These are phyloP conservation scores for Scomberomorus guttatus DNA, from an alignment of 2,797 vertebrate species.

Conservation along the genomic window DNA sequence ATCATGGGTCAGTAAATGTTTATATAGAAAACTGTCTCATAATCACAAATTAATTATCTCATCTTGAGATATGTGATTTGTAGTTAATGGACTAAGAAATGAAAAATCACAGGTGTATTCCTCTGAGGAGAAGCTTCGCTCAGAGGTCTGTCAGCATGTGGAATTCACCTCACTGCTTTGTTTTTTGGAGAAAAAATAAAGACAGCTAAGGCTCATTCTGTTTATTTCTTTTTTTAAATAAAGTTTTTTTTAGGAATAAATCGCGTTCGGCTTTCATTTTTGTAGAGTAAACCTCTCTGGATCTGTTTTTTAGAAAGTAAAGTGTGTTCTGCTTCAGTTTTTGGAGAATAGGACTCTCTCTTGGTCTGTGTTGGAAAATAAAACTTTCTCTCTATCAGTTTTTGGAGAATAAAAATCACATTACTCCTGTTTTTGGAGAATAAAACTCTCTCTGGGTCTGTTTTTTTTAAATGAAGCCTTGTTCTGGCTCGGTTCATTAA, in stretches of 20 bases:
- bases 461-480: background rate
- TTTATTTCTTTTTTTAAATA: background rate
- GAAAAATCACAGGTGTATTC: background rate
- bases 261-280: background rate
- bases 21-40: constrained; percentile 2
- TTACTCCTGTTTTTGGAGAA: background rate
- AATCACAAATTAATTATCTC: constrained; percentile 43
- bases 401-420: background rate
- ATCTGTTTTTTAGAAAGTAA: too few relatives aligned
- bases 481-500: background rate
- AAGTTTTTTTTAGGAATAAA: background rate
- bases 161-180: constrained; percentile 15
- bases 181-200: background rate
- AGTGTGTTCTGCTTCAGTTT: background rate
- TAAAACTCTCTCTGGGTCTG: background rate
- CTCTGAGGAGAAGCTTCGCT: background rate
- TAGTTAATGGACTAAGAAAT: constrained; percentile 5
- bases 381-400: too few relatives aligned
- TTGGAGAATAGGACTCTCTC: background rate
- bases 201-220: background rate
- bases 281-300: background rate
- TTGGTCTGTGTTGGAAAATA: background rate
- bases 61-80: constrained; percentile 7
- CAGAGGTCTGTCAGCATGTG: background rate
- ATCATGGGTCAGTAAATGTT: constrained; percentile 1